Evolutionary conservation across 2,888 invertebrate genomes (phyloP), one percentile per base, ranked within the genome.

Genomic region (Euzetes globulus): DNA sequence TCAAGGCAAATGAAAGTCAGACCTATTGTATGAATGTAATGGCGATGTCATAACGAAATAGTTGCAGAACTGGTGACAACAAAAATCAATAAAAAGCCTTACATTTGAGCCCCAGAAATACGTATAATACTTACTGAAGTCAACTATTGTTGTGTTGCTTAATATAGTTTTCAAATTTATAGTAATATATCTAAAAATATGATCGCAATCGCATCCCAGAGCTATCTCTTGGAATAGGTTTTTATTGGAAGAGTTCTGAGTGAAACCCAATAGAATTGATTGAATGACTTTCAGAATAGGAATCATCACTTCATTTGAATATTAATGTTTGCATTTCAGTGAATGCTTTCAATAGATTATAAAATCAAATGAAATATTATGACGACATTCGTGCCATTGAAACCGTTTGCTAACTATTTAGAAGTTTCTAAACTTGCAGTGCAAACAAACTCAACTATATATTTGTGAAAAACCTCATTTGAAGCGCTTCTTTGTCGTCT

Each of bases 61-160:
- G 58, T 1, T 50, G 27, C 13, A 27, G n/a, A 52, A 52, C n/a
- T 52, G n/a, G n/a, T 22, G 41, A 41, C 41, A 41, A 52, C 22
- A 58, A 58, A 58, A 58, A 58, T 58, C 58, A 58, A 58, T 58
- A 58, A 22, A 50, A 58, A 58, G 58, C 9, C 22, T 58, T 13
- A 25, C 58, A 25, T 52, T 52, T 52, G 22, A 52, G 25, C 58
- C 11, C 19, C 58, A 58, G 15, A 25, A 25, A 22, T 27, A 15
- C 58, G 25, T 22, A 25, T 41, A 58, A 58, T 58, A 25, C 19
- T 58, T 58, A 25, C 25, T 58, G 41, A 50, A 50, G 50, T 17
- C 50, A 17, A 19, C 25, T 58, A 58, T 58, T 58, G 58, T 58
- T 27, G 27, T 27, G 22, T 19, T 22, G 27, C 13, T 58, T 27